These are phyloP conservation scores for Porites lobata DNA, from an alignment of 92 coral and sea anemone species.

Conservation along the genomic window DNA sequence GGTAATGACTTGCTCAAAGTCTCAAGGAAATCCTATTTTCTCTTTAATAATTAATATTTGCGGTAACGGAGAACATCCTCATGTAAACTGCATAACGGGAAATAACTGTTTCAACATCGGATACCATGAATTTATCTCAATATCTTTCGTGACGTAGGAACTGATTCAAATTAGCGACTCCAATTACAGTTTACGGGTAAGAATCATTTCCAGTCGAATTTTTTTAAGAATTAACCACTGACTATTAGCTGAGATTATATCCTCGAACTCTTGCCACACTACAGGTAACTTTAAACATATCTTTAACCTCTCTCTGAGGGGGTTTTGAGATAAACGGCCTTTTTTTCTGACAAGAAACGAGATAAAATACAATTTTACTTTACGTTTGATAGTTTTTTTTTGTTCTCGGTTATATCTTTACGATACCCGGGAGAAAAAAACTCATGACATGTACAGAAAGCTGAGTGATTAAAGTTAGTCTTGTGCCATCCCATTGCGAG, in stretches of 20 bases:
- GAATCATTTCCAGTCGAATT: background rate
- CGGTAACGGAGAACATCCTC: background rate
- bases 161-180: background rate
- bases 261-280: background rate
- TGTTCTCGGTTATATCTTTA: too few relatives aligned
- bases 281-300: too few relatives aligned
- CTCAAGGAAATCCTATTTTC: conserved; percentile 6
- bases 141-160: background rate
- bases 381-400: too few relatives aligned
- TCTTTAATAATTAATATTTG: conserved; percentile 35
- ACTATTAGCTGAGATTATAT: background rate
- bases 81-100: background rate
- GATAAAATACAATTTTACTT: too few relatives aligned
- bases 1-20: background rate
- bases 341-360: too few relatives aligned
- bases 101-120: background rate
- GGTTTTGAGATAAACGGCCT: too few relatives aligned
- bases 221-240: background rate
- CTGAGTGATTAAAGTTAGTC: too few relatives aligned
- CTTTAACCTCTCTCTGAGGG: too few relatives aligned
- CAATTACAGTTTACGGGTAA: background rate
- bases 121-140: background rate
- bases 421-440: too few relatives aligned
- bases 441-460: too few relatives aligned
- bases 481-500: too few relatives aligned